phyloP scores from a whole-genome alignment of 2,113 vertebrate genomes.

The Ornithorhynchus anatinus region DNA sequence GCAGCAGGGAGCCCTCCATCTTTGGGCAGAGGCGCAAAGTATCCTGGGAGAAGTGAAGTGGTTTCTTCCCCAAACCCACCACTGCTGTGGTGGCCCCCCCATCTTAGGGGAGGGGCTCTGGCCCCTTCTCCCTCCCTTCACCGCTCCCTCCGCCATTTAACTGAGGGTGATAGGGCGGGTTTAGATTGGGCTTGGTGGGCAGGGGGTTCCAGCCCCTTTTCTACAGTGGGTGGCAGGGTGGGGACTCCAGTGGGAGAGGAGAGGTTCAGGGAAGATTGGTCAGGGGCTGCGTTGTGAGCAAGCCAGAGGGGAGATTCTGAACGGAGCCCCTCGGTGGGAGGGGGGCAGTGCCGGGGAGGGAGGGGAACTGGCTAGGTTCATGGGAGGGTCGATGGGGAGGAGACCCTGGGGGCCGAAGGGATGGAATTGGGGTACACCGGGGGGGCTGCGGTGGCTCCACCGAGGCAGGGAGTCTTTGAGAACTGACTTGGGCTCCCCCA shows the following conservation, averaged over 20 bases:
- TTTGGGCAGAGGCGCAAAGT: not conserved
- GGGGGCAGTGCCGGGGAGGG: not conserved
- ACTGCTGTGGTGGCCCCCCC: not conserved
- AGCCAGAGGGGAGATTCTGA: rapidly evolving
- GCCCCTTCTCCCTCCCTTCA: not conserved
- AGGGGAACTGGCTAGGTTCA: not conserved
- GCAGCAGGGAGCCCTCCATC: conserved; percentile 34
- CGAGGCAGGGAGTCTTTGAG: not conserved
- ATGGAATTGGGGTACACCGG: too few relatives aligned
- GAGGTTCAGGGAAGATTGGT: not conserved
- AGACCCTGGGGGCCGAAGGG: not conserved
- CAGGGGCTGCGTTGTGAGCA: not conserved
- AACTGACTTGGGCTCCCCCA: too few relatives aligned
- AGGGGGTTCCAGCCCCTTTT: too few relatives aligned
- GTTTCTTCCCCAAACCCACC: not conserved
- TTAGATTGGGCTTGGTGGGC: too few relatives aligned
- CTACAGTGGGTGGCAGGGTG: not conserved
- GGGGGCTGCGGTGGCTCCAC: not conserved
- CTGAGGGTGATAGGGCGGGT: too few relatives aligned
- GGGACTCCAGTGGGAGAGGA: not conserved
- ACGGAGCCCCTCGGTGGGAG: rapidly evolving
- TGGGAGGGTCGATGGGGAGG: not conserved
- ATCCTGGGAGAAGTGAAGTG: conserved; percentile 35
- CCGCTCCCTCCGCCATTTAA: not conserved
- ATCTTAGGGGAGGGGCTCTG: not conserved